phyloP scores from a whole-genome alignment of 2,113 vertebrate genomes.

The Hymenochirus boettgeri region DNA sequence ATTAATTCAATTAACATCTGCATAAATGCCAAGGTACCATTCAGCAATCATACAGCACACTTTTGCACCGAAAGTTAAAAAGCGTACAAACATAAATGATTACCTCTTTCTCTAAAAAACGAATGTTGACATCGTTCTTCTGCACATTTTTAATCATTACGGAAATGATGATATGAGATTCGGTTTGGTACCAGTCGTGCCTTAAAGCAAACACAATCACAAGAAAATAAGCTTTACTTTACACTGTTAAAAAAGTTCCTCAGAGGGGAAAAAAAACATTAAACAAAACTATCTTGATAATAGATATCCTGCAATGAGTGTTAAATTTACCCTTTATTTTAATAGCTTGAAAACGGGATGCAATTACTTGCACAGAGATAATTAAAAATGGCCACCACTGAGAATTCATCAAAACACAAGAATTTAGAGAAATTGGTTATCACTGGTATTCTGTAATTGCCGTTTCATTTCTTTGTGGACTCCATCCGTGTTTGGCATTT shows the following conservation, averaged over 20 bases:
- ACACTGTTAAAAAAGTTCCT: not conserved
- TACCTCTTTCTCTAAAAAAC: constrained; percentile 84
- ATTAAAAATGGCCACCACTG: not conserved
- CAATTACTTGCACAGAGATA: not conserved
- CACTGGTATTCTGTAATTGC: not conserved
- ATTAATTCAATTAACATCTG: too few species aligned
- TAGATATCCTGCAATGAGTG: not conserved
- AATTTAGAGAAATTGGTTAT: too few species aligned
- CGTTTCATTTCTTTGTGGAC: not conserved
- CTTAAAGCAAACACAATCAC: constrained; percentile 50
- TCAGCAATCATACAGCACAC: too few species aligned
- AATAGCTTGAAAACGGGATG: not conserved
- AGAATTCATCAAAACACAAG: not conserved
- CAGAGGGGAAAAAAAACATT: too few species aligned
- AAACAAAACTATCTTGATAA: too few species aligned
- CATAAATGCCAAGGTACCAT: too few species aligned
- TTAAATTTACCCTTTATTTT: not conserved
- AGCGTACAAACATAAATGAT: constrained; percentile 8
- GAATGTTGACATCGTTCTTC: constrained; percentile 75
- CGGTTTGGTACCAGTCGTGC: constrained; percentile 97
- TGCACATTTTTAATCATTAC: constrained; percentile 88
- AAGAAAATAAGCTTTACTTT: not conserved
- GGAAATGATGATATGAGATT: constrained; percentile 89
- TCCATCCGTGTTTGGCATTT: not conserved
- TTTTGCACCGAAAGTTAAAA: too few species aligned